Evolutionary conservation across 2,113 vertebrate species (phyloP).

Genomic region (Regulus satrapa): DNA sequence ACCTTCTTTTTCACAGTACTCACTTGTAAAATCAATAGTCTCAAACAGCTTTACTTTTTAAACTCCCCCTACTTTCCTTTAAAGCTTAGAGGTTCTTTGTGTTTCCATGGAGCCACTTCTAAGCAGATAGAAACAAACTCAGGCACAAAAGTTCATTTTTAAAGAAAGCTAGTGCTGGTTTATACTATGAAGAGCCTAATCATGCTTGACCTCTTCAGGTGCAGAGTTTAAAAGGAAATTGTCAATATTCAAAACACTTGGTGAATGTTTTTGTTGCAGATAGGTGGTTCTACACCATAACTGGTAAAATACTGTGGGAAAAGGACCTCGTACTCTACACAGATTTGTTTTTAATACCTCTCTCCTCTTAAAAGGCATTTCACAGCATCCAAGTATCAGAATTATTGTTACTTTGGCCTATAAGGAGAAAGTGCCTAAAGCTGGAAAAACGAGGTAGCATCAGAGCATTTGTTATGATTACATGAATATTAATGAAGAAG

Average conservation of each 20-base stretch:
- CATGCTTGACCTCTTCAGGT: not conserved
- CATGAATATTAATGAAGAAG: not conserved
- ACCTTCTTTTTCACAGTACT: constrained; percentile 62
- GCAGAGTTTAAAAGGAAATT: constrained; percentile 3
- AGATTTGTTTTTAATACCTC: not conserved
- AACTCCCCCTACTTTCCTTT: constrained; percentile 31
- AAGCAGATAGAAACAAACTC: constrained; percentile 36
- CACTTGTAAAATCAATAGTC: constrained; percentile 65
- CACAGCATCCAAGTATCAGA: not conserved
- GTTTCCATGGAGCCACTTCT: constrained; percentile 50
- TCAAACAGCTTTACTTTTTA: constrained; percentile 46
- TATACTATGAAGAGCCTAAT: not conserved
- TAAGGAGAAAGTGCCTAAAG: not conserved
- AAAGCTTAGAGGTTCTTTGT: not conserved
- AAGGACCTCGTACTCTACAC: not conserved
- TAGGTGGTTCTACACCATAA: not conserved
- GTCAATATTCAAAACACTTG: not conserved
- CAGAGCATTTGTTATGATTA: not conserved
- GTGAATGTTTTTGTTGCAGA: not conserved
- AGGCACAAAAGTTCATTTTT: not conserved
- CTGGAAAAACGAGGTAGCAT: not conserved
- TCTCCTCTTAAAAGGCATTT: not conserved
- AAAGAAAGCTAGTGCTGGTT: not conserved
- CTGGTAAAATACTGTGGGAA: not conserved
- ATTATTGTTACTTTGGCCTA: not conserved